Conservation (phyloP, 2,888 invertebrate genomes). For the Rutpela maculata region DNA sequence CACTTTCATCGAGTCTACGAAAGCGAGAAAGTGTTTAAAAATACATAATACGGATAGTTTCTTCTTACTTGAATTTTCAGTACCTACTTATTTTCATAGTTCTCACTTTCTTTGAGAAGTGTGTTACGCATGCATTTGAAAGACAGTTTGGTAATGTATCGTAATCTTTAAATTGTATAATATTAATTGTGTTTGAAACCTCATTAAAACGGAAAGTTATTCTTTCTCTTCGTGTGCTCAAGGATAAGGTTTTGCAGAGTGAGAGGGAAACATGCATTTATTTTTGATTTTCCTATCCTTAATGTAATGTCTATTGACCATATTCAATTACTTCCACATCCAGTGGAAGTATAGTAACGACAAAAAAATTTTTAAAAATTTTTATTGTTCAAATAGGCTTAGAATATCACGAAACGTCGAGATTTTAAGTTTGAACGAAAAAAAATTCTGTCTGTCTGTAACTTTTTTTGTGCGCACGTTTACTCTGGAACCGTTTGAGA, state of each 20-base stretch:
- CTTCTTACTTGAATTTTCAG: conserved; percentile 3
- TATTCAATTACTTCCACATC: too few species aligned
- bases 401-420: too few species aligned
- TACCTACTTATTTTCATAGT: background rate
- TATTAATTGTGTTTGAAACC: background rate
- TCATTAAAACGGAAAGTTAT: background rate
- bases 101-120: background rate
- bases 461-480: too few species aligned
- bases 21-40: background rate
- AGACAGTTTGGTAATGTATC: background rate
- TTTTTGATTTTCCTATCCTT: too few species aligned
- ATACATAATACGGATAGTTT: background rate
- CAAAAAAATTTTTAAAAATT: too few species aligned
- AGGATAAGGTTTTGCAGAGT: too few species aligned
- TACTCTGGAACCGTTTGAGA: too few species aligned
- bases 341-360: too few species aligned
- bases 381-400: too few species aligned
- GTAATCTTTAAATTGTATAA: background rate
- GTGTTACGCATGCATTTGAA: background rate
- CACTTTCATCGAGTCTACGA: background rate
- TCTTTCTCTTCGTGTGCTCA: background rate
- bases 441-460: too few species aligned
- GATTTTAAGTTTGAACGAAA: too few species aligned
- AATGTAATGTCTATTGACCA: background rate
- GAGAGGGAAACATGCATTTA: too few species aligned